Evolutionary conservation across 2,888 invertebrate genomes (phyloP), one percentile per base, ranked within the genome.

Genomic region (Pemphredon lugubris): DNA sequence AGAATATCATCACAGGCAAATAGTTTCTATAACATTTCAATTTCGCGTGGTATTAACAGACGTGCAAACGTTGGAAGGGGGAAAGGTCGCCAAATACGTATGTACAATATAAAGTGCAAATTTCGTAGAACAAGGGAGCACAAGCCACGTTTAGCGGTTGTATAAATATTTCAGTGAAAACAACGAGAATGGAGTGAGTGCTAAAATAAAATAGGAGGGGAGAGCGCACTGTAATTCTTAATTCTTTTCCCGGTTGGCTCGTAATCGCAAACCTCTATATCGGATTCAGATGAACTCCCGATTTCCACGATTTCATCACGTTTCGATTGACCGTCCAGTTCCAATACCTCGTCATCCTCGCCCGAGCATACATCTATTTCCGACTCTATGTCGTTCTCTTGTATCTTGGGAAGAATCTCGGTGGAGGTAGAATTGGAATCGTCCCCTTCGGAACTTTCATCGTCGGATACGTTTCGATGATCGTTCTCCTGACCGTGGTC

Each of bases 301-400:
- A 76, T 63, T 44, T 82, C 79, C 5, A 73, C 74, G 5, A 71
- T 72, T 50, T 80, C 79, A 58, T 74, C 61, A 40, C 74, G 74
- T 23, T 26, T 55, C 34, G 54, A 64, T 23, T 75, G 73, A 0
- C 76, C 34, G 61, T 84, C 83, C 9, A 82, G 59, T 68, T 84
- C 84, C 14, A 84, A 58, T 59, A 84, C 66, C 51, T 83, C 84
- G 37, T 84, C 82, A 20, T 84, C 82, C 34, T 84, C 84, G 0
- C 81, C 82, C 4, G 82, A 84, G 47, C 83, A 83, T 1, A 84
- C 82, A 67, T 84, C 84, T 50, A 84, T 84, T 13, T 84, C 84
- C 2, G 84, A 83, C 39, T 84, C 83, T 20, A 81, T 76, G 50
- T 82, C 82, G 42, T 75, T 75, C 5, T 81, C 75, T 6, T 58